Evolutionary conservation across 2,888 invertebrate genomes (phyloP), one percentile per base, ranked within the genome.

Genomic region (Taphrorychus bicolor): DNA sequence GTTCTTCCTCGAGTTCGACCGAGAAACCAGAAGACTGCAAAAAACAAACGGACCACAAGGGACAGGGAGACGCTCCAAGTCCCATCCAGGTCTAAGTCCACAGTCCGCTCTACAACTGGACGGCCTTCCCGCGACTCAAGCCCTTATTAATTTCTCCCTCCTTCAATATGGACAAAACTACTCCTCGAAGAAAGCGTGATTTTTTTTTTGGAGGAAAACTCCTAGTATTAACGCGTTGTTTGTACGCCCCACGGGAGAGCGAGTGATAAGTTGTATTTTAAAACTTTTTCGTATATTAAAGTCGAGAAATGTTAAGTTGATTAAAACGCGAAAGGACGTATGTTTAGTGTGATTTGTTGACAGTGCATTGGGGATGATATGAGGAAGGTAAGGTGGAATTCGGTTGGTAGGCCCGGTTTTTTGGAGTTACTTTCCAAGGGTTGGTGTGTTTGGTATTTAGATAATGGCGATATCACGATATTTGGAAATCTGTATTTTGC

Each of bases 51-150:
- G 80, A 81, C 69, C 82, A 83, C 66, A 76, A 79, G 24, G 83
- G 83, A 7, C 82, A 83, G 73, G 83, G 82, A 17, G 83, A 83
- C 69, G 82, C 79, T 17, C 72, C 76, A 23, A 48, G 18, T 53
- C 62, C 60, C 23, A 48, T 65, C 14, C 40, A 60, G 22, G 61
- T 41, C 19, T 69, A 69, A 45, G 45, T 51, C 21, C 11, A 45
- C 7, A n/a, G 1, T 45, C 22, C 19, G 11, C 5, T 19, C 22
- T 21, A 51, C 2, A 21, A 21, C 5, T 9, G 21, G 19, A 14
- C 19, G 11, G 32, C n/a, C n/a, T n/a, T n/a, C n/a, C n/a, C n/a
- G n/a, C n/a, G n/a, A n/a, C n/a, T n/a, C n/a, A n/a, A n/a, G n/a
- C n/a, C n/a, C n/a, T n/a, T n/a, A n/a, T n/a, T n/a, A n/a, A n/a